Evolutionary conservation across 1,140 invertebrate genomes (phyloP), one percentile per base, ranked within the genome.

Genomic region (Dysdera silvatica): DNA sequence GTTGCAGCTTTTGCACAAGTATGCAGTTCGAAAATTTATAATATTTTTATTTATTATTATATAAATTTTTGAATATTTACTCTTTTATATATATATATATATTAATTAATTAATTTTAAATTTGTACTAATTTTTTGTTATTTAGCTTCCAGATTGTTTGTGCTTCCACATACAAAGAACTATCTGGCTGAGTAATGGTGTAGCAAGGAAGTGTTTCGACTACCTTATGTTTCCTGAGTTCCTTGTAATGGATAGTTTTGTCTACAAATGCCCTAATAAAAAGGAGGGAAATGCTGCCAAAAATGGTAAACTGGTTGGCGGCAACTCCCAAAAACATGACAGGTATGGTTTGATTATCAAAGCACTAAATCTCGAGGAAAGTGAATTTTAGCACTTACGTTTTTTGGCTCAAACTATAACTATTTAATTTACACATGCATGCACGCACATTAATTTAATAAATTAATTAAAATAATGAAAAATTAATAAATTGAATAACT

Each of bases 91-190:
- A n/a, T n/a, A n/a, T n/a, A n/a, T n/a, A n/a, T n/a, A n/a, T n/a
- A n/a, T n/a, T n/a, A n/a, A n/a, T n/a, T n/a, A n/a, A n/a, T n/a
- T n/a, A n/a, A n/a, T n/a, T n/a, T n/a, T n/a, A n/a, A n/a, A n/a
- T n/a, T n/a, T n/a, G n/a, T n/a, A n/a, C n/a, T n/a, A n/a, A n/a
- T 14, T 40, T 14, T 45, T 24, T 31, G 56, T 61, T 29, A 78
- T 79, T 60, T 74, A 88, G 85, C 73, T 89, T 64, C 89, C 89
- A 28, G 76, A 82, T 64, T 88, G 86, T 73, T 77, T 93, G 55
- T 91, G 90, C 76, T 80, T 96, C 67, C 92, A 95, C 75, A 85
- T 96, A 70, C 84, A 87, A 40, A 81, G 91, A 61, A 91, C 89
- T 26, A 84, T 85, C 43, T 95, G 91, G 89, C 79, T 84, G 66